A percentile compares a stretch with the other conserved stretches of the same genome.
These are phyloP conservation scores for Lepus timidus DNA, from an alignment of 2,113 vertebrate genomes.

Conservation along the genomic window DNA sequence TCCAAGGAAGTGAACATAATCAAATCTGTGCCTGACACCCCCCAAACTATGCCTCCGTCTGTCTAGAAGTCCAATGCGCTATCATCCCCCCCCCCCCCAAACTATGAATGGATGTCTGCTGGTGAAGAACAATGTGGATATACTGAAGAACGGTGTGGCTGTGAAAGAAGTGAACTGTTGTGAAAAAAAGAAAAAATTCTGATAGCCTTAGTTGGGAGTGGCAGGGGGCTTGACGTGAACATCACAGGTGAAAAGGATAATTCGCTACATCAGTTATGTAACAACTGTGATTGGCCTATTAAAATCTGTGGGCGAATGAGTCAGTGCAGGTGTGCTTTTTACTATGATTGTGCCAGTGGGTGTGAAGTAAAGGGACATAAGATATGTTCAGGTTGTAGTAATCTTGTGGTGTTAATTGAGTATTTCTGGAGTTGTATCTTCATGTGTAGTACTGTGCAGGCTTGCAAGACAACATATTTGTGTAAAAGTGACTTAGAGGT, in stretches of 20 bases:
- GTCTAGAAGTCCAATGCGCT: too few relatives aligned
- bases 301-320: slow-evolving; percentile 95
- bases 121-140: slow-evolving; percentile 93
- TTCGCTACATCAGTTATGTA: slow-evolving; percentile 94
- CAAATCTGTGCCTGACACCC: slow-evolving; percentile 88
- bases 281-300: slow-evolving; percentile 94
- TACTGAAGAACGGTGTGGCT: slow-evolving; percentile 91
- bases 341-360: slow-evolving; percentile 93
- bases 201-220: slow-evolving; percentile 90
- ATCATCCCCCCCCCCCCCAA: not conserved
- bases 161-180: slow-evolving; percentile 91
- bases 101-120: slow-evolving; percentile 85
- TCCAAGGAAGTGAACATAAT: slow-evolving; percentile 91
- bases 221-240: slow-evolving; percentile 90
- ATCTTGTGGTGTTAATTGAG: slow-evolving; percentile 92
- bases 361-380: slow-evolving; percentile 93
- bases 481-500: slow-evolving; percentile 94
- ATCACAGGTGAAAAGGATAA: slow-evolving; percentile 93
- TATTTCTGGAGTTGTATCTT: slow-evolving; percentile 91
- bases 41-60: slow-evolving; percentile 76
- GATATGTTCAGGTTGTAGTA: slow-evolving; percentile 93
- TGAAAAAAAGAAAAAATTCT: slow-evolving; percentile 88
- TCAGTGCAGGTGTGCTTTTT: slow-evolving; percentile 94
- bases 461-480: slow-evolving; percentile 94
- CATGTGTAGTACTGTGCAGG: slow-evolving; percentile 93